Evolutionary conservation across 2,888 invertebrate species (phyloP), one percentile per base, ranked within the genome.

Genomic region (Eupeodes latifasciatus): DNA sequence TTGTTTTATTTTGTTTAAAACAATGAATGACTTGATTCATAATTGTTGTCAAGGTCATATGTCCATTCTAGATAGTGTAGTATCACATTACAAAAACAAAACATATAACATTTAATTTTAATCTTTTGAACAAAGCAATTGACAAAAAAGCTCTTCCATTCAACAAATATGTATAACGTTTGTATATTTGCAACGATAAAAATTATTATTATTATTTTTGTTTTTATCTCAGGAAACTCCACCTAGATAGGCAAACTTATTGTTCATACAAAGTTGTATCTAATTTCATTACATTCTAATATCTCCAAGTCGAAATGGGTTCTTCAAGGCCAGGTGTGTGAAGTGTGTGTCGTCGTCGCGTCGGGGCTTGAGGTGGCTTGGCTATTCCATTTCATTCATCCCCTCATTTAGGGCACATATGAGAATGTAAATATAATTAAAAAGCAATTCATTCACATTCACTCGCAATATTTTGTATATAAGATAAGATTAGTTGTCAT

Each of bases 401-500:
- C 75, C 53, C 75, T 69, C 27, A 53, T 85, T 82, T 76, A 71
- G 83, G 76, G 81, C 77, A 78, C 78, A 81, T 59, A 84, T 40
- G 40, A 4, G 40, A 40, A 40, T 40, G 40, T 81, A 71, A n/a
- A 19, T 51, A 19, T 55, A 71, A 84, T 84, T 77, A 81, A 87
- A 81, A 77, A 74, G 53, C 40, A 55, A 55, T 64, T 75, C 81
- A 78, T 84, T 84, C 81, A 81, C 51, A 78, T 84, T 84, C 81
- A 81, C 51, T 88, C 67, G 67, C 77, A 78, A 72, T 71, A 78
- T 69, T 69, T 36, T n/a, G 2, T 3, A 27, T 27, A 81, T 84
- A 75, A 88, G 84, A 88, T 84, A 84, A 88, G 88, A 88, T 84
- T 76, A 78, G 80, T 69, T 61, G 77, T 61, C 74, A 57, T 44